phyloP scores from a whole-genome alignment of 2,888 invertebrate genomes.

The Villa cingulata region DNA sequence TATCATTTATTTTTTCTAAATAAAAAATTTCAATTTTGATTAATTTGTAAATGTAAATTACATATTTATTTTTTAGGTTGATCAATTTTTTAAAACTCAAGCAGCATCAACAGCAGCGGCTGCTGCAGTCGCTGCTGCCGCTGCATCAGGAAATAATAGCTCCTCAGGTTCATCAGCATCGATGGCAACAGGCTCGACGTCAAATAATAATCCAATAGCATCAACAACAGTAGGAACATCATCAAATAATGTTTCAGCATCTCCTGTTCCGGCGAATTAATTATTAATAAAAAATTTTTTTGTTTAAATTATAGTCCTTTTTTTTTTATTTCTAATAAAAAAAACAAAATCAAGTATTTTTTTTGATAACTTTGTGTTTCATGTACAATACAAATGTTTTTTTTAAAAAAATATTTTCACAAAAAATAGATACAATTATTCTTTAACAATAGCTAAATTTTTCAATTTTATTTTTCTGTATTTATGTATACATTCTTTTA shows the following conservation, averaged over 20 bases:
- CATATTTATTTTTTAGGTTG: conserved; percentile 21
- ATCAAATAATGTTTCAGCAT: conserved; percentile 31
- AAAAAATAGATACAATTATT: too few species aligned
- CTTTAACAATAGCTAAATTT: neutral
- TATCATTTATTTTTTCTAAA: neutral
- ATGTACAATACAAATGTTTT: too few species aligned
- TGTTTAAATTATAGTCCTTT: conserved; percentile 6
- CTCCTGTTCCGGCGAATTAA: conserved; percentile 34
- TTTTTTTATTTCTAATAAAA: conserved; percentile 5
- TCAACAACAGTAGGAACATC: conserved; percentile 18
- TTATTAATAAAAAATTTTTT: conserved; percentile 17
- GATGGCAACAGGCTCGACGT: conserved; percentile 21
- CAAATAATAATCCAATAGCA: conserved; percentile 10
- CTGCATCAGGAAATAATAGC: conserved; percentile 11
- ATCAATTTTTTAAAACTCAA: conserved; percentile 31
- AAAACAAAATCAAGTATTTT: conserved; percentile 8
- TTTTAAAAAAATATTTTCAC: too few species aligned
- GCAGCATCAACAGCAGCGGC: conserved; percentile 20
- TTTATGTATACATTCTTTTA: neutral
- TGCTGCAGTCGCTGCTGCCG: conserved; percentile 15
- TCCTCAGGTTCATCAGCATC: conserved; percentile 23
- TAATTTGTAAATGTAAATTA: neutral
- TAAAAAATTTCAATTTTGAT: neutral
- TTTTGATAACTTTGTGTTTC: neutral
- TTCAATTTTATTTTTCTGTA: neutral